These are phyloP conservation scores for Stegodyphus dumicola DNA, from an alignment of 1,140 invertebrate genomes.

Conservation along the genomic window DNA sequence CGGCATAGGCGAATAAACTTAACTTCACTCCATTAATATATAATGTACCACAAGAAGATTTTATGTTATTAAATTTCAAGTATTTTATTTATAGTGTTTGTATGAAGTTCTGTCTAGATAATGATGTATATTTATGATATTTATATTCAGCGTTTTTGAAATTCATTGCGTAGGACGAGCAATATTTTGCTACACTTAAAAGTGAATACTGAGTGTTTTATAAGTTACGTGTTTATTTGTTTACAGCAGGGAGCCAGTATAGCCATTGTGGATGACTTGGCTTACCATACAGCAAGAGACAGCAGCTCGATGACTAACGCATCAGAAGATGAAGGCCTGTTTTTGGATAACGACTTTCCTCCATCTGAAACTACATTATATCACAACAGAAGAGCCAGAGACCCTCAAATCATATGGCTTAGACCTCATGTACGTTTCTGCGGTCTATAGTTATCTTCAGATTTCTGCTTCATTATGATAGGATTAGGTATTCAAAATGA, in stretches of 20 bases:
- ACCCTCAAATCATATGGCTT: conserved; percentile 40
- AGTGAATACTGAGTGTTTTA: too few species aligned
- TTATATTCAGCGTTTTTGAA: too few species aligned
- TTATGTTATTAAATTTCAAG: too few species aligned
- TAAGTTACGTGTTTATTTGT: background rate
- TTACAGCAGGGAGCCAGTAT: conserved; percentile 35
- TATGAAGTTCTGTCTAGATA: too few species aligned
- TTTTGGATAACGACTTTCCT: conserved; percentile 51
- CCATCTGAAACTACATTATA: conserved; percentile 41
- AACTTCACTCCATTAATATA: too few species aligned
- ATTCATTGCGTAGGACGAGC: too few species aligned
- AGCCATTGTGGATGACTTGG: conserved; percentile 26
- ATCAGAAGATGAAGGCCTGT: conserved; percentile 25
- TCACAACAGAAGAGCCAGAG: conserved; percentile 29
- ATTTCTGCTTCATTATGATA: background rate
- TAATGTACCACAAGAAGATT: too few species aligned
- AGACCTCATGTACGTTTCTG: conserved; percentile 47
- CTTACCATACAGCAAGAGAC: conserved; percentile 7
- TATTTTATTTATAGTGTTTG: too few species aligned
- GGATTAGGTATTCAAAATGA: background rate
- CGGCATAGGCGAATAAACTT: too few species aligned
- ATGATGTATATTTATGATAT: too few species aligned
- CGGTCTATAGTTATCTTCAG: too few species aligned
- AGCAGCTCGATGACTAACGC: conserved; percentile 9
- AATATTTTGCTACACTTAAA: too few species aligned